Evolutionary conservation across 2,888 invertebrate species (phyloP), one percentile per base, ranked within the genome.

Genomic region (Tachina lurida): DNA sequence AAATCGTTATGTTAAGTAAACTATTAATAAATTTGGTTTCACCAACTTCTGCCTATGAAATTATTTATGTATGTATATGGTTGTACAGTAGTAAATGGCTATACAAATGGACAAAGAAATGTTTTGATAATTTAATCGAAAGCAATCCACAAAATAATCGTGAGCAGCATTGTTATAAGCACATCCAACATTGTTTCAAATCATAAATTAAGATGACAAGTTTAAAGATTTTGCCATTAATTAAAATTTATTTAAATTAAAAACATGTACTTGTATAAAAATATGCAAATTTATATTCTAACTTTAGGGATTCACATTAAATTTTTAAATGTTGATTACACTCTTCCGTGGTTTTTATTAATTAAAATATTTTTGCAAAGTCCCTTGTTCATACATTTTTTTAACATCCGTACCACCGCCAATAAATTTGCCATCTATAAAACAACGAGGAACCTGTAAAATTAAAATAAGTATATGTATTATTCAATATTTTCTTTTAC

Each of bases 341-440:
- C 22, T 10, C 2, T 10, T 13, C 1, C 47, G 31, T 17, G 1
- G 49, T 56, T 47, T 39, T 15, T 19, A 17, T 84, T 89, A 91
- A 67, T 78, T 93, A 54, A 95, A 93, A 91, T 94, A 92, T 58
- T 94, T 93, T 88, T 94, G 93, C 41, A 98, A 93, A 91, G 96
- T 94, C 71, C 97, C 97, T 73, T 93, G 94, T 65, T 96, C 95
- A 87, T 95, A 94, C 88, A 97, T 92, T 52, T 94, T 94, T 90
- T 96, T 96, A 0, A 98, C 96, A 90, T 99, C 99, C 4, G 96
- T 95, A 3, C 98, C 98, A 52, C 98, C 99, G 8, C 99, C 99
- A 79, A 99, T 94, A 91, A 96, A 99, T 91, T 96, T 95, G 3
- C 97, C 97, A 90, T 97, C 96, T 54, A 99, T 95, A 92, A 99